Conservation (phyloP, 1,140 invertebrate genomes). For the Palaemon carinicauda region DNA sequence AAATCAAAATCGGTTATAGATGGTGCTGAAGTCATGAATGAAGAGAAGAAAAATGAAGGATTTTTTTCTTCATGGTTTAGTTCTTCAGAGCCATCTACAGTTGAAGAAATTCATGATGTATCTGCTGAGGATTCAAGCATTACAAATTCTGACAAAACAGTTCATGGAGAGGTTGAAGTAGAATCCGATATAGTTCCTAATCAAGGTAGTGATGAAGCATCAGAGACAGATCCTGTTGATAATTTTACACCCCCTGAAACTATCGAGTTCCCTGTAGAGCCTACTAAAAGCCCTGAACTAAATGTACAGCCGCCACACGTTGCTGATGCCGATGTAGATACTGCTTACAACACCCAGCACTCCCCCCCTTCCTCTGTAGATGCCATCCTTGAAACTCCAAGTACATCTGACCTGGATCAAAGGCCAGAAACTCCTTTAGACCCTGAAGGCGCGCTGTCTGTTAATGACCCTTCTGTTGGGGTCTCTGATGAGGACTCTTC, state of each 20-base stretch:
- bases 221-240: neutral
- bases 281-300: neutral
- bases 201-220: neutral
- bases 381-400: conserved; percentile 16
- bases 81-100: conserved; percentile 8
- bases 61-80: conserved; percentile 43
- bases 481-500: no score
- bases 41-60: conserved; percentile 23
- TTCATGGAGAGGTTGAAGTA: neutral
- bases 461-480: neutral
- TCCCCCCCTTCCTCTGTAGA: conserved; percentile 21
- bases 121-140: neutral
- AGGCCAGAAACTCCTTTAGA: neutral
- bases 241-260: neutral
- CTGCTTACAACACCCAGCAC: neutral
- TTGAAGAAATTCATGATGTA: neutral
- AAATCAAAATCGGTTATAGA: conserved; percentile 20
- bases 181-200: neutral
- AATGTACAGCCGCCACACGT: neutral
- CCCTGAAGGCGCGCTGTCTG: neutral
- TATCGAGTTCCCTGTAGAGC: conserved; percentile 22
- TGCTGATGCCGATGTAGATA: conserved; percentile 12
- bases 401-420: neutral
- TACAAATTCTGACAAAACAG: neutral
- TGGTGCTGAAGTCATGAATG: neutral